Conservation (phyloP, 2,888 invertebrate genomes). For the Odontocerum albicorne region DNA sequence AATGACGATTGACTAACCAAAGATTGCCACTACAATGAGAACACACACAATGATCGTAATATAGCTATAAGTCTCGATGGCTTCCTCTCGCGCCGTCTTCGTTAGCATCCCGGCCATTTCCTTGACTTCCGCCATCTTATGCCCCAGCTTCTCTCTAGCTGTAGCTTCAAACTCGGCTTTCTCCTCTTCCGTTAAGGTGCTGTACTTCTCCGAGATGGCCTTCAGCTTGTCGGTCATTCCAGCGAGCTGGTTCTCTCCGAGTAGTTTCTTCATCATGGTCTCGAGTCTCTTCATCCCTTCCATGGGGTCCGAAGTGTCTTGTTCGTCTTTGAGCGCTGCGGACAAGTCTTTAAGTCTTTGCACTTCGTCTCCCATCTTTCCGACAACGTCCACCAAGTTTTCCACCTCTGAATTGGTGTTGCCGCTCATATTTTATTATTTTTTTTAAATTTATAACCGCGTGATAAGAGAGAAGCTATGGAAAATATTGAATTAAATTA, state of each 20-base stretch:
- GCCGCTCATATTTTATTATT: too few relatives aligned
- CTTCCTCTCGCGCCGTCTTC: constrained; percentile 36
- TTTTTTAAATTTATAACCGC: too few relatives aligned
- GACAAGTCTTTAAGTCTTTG: constrained; percentile 43
- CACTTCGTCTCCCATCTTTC: constrained; percentile 38
- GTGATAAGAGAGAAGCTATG: too few relatives aligned
- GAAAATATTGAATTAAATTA: too few relatives aligned
- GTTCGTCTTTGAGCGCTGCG: constrained; percentile 43
- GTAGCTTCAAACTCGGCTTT: constrained; percentile 43
- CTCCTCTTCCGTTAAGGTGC: constrained; percentile 43
- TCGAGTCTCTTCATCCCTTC: constrained; percentile 15
- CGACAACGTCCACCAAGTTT: constrained; percentile 11
- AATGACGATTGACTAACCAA: constrained; percentile 21
- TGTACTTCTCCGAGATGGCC: constrained; percentile 40
- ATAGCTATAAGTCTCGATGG: constrained; percentile 1
- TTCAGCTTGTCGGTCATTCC: constrained; percentile 23
- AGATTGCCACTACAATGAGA: constrained; percentile 12
- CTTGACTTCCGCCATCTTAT: constrained; percentile 43
- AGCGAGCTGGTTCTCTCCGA: constrained; percentile 17
- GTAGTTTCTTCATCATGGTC: constrained; percentile 39
- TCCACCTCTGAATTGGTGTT: too few relatives aligned
- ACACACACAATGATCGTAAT: constrained; percentile 11
- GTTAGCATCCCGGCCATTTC: constrained; percentile 43
- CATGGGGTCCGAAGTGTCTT: constrained; percentile 42
- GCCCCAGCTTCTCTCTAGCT: constrained; percentile 43